phyloP scores from a whole-genome alignment of 2,888 invertebrate species.

The Rhingia rostrata region DNA sequence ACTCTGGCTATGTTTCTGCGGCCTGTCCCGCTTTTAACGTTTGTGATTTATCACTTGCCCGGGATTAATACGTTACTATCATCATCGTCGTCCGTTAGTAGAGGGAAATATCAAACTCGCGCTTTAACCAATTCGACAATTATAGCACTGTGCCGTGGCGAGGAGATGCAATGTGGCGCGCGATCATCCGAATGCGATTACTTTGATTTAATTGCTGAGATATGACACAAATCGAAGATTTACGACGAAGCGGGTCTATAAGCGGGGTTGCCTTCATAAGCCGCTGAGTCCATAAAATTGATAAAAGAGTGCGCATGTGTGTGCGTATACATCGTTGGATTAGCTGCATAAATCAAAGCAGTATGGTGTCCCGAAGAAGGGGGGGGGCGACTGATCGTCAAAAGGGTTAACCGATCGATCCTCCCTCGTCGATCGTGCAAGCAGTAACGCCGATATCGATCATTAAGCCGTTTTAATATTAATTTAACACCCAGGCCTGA shows the following conservation, averaged over 20 bases:
- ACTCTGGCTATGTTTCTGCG: neutral
- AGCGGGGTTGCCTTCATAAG: constrained; percentile 38
- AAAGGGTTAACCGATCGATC: constrained; percentile 46
- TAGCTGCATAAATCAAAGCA: constrained; percentile 61
- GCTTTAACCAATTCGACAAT: constrained; percentile 63
- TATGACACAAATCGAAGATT: constrained; percentile 71
- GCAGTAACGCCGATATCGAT: constrained; percentile 18
- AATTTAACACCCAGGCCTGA: constrained; percentile 61
- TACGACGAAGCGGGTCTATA: constrained; percentile 47
- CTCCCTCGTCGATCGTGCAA: constrained; percentile 47
- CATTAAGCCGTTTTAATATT: constrained; percentile 58
- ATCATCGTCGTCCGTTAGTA: constrained; percentile 31
- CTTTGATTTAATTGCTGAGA: constrained; percentile 68
- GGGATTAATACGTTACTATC: constrained; percentile 54
- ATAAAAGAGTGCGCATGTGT: constrained; percentile 25
- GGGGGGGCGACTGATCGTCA: constrained; percentile 3
- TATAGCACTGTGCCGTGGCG: constrained; percentile 14
- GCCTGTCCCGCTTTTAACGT: constrained; percentile 40
- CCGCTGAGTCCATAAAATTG: constrained; percentile 37
- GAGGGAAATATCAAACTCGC: constrained; percentile 40
- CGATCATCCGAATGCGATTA: constrained; percentile 67
- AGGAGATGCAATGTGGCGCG: constrained; percentile 53
- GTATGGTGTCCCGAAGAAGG: constrained; percentile 14
- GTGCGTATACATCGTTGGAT: constrained; percentile 37
- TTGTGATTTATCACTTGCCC: constrained; percentile 55